phyloP scores from a whole-genome alignment of 2,113 vertebrate genomes.

The Lycaon pictus region DNA sequence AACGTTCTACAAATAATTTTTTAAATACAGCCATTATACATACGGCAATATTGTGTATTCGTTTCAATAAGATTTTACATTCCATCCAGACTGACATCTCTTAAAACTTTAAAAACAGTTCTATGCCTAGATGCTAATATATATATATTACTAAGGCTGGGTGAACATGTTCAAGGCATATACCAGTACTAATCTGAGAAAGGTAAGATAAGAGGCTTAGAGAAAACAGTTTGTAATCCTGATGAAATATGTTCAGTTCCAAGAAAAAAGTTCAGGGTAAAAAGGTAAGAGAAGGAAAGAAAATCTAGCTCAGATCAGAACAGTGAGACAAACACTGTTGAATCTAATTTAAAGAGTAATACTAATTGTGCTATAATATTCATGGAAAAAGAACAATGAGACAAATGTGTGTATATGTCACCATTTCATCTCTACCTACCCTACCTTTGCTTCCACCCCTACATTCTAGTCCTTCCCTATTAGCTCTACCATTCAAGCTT shows the following conservation, averaged over 20 bases:
- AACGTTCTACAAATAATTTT: constrained; percentile 44
- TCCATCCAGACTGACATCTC: neutral
- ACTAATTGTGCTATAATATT: neutral
- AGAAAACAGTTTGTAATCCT: neutral
- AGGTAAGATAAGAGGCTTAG: constrained; percentile 11
- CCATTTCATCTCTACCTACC: neutral
- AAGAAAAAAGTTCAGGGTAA: neutral
- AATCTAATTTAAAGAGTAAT: neutral
- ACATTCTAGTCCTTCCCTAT: neutral
- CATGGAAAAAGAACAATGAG: neutral
- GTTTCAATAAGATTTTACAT: neutral
- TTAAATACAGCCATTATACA: neutral
- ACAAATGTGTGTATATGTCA: neutral
- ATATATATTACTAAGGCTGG: neutral
- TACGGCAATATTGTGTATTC: neutral
- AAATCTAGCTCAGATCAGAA: neutral
- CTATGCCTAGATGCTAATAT: neutral
- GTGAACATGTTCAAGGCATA: neutral
- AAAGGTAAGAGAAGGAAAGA: neutral
- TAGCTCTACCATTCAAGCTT: neutral
- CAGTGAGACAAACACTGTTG: neutral
- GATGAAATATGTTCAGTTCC: neutral
- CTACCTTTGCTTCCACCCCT: neutral
- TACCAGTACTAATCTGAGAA: neutral
- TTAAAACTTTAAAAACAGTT: neutral